phyloP scores from a whole-genome alignment of 2,113 vertebrate species.

The Chiloscyllium plagiosum region DNA sequence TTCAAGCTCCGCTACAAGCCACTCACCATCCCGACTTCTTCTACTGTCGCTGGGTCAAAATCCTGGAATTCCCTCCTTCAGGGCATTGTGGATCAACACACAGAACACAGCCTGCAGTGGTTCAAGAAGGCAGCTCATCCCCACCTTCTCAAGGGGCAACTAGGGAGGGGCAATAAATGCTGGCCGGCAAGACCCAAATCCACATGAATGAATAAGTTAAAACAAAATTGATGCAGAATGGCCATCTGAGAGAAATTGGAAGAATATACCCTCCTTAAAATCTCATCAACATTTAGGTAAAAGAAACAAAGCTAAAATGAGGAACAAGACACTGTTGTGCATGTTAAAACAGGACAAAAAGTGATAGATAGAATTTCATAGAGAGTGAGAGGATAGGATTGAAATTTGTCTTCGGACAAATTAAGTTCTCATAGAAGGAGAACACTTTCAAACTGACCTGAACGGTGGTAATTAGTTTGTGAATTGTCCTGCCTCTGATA shows the following conservation, averaged over 20 bases:
- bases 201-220: too few species aligned
- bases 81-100: too few species aligned
- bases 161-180: too few species aligned
- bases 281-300: neutral
- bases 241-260: neutral
- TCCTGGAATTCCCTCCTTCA: too few species aligned
- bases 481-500: neutral
- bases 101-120: too few species aligned
- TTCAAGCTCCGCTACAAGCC: too few species aligned
- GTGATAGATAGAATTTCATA: neutral
- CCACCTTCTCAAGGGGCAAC: too few species aligned
- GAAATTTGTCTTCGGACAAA: neutral
- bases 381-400: neutral
- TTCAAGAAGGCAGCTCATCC: too few species aligned
- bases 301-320: neutral
- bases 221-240: neutral
- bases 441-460: neutral
- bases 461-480: neutral
- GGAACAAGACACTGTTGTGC: neutral
- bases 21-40: too few species aligned
- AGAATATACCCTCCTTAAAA: neutral
- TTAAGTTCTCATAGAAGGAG: neutral
- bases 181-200: too few species aligned
- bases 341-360: neutral
- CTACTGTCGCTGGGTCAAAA: too few species aligned